Base-by-base conservation (phyloP, 2,888 invertebrate species). In the Brachyptera risi region DNA sequence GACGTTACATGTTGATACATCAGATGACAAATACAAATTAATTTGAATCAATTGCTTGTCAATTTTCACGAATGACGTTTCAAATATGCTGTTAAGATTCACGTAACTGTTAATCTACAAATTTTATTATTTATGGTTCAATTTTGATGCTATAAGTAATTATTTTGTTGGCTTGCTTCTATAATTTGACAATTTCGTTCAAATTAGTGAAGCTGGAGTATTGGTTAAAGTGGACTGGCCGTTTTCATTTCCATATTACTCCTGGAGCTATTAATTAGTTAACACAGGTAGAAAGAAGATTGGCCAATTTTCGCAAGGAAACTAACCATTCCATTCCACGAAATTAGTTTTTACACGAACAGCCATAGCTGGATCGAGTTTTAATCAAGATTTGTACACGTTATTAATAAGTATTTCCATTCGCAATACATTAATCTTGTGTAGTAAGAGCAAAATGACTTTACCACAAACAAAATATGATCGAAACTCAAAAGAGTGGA, bases 211-310 rank as follows among this genome's bases (percentile, higher is more conserved):
- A 42, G 38, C 38, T 3, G 38, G 3, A 3, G 13, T n/a, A 3
- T 3, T 40, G n/a, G 40, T 3, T 17, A 17, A 40, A 17, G 40
- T 40, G 40, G 40, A 40, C 40, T 5, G 40, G 40, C 38, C 3
- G 17, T n/a, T n/a, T n/a, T n/a, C n/a, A n/a, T n/a, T n/a, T n/a
- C n/a, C n/a, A n/a, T n/a, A n/a, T n/a, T n/a, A n/a, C n/a, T n/a
- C n/a, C n/a, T n/a, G 24, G 19, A 37, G 54, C 7, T 37, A 17
- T 9, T 37, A 54, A 17, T 54, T 54, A 27, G 37, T 54, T 54
- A 37, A 37, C 54, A 19, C 54, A 54, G 35, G 31, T 37, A 54
- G 54, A 54, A 54, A 54, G 54, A 54, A 54, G 37, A 54, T 54
- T 54, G 54, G 19, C 54, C 54, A 54, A 54, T 54, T 54, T 44